phyloP scores from a whole-genome alignment of 2,888 invertebrate species.

The Acrocyrtus sp. region DNA sequence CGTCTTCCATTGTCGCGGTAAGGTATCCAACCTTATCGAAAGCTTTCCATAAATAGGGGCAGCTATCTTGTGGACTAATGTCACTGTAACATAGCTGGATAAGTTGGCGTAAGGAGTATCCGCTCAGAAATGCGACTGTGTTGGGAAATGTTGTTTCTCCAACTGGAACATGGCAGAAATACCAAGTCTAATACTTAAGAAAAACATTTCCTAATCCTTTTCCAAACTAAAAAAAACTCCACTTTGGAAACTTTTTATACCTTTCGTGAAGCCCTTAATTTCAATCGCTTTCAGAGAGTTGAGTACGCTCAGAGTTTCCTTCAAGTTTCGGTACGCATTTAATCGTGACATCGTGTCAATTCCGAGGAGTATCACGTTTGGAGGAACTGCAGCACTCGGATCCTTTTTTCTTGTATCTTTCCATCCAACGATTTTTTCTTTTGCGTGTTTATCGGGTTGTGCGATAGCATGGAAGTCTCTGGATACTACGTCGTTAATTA shows the following conservation, averaged over 20 bases:
- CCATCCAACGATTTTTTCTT: background rate
- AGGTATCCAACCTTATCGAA: constrained; percentile 34
- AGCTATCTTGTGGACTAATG: constrained; percentile 14
- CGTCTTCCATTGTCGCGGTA: constrained; percentile 41
- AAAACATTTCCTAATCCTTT: no score
- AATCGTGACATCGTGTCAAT: constrained; percentile 40
- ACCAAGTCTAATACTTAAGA: background rate
- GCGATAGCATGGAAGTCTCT: constrained; percentile 25
- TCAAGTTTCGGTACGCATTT: constrained; percentile 27
- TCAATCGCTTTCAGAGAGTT: constrained; percentile 31
- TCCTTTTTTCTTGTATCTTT: background rate
- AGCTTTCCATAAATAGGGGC: constrained; percentile 40
- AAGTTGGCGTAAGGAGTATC: background rate
- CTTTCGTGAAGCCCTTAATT: constrained; percentile 45
- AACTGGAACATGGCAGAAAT: no score
- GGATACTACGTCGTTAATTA: constrained; percentile 19
- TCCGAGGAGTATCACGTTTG: constrained; percentile 36
- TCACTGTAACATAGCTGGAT: constrained; percentile 6
- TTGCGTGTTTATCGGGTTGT: background rate
- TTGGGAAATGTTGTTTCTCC: constrained; percentile 49
- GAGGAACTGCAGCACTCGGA: constrained; percentile 8
- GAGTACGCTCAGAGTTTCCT: constrained; percentile 7
- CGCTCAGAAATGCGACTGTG: constrained; percentile 34
- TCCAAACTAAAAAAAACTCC: no score
- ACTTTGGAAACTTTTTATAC: background rate